Evolutionary conservation across 2,113 vertebrate species (phyloP).

Genomic region (Galemys pyrenaicus): DNA sequence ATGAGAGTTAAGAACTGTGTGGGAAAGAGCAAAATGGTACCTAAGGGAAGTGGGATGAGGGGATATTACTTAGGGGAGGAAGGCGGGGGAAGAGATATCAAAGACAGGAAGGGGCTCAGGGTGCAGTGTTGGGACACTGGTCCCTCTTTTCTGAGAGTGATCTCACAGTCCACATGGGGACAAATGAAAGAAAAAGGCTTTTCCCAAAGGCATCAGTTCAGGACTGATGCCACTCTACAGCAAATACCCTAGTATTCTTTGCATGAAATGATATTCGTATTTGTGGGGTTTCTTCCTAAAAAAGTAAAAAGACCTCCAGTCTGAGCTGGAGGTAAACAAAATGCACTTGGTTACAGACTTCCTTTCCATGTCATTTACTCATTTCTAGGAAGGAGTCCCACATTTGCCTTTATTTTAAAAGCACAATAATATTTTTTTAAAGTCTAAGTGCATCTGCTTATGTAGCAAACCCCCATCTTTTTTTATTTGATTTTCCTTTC

Average conservation of each 20-base stretch:
- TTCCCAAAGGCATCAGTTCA: not conserved
- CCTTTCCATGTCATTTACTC: not conserved
- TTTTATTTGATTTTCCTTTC: constrained; percentile 41
- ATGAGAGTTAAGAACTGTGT: not conserved
- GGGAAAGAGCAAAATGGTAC: not conserved
- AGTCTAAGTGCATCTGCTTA: constrained; percentile 22
- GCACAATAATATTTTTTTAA: not conserved
- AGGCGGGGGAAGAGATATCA: not conserved
- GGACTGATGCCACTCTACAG: not conserved
- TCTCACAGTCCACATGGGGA: not conserved
- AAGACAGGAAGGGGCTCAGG: not conserved
- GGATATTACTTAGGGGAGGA: not conserved
- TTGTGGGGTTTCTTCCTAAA: not conserved
- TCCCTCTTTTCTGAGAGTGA: not conserved
- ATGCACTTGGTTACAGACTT: constrained; percentile 12
- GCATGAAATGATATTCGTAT: not conserved
- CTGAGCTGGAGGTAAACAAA: not conserved
- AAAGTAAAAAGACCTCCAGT: not conserved
- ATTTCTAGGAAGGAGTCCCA: constrained; percentile 11
- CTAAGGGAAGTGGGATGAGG: not conserved
- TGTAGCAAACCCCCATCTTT: not conserved
- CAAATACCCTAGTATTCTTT: not conserved
- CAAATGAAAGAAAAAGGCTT: not conserved
- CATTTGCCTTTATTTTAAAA: constrained; percentile 62
- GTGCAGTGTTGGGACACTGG: not conserved